A percentile compares a stretch with the other conserved stretches of the same genome.
Conservation (phyloP, 2,797 vertebrate genomes). For the Melanotaenia boesemani region DNA sequence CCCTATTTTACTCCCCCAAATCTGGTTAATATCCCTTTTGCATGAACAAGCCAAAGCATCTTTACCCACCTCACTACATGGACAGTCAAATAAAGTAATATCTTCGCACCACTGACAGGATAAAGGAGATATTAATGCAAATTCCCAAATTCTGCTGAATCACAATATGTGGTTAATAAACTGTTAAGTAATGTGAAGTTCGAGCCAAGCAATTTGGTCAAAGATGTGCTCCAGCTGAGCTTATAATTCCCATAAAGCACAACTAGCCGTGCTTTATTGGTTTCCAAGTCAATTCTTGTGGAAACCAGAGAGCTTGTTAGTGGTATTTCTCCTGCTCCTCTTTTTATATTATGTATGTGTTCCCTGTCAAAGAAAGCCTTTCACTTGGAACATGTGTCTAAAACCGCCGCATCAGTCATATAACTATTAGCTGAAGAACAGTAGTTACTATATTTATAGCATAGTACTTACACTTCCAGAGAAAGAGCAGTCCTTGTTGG, state of each 20-base stretch:
- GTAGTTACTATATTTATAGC: not conserved
- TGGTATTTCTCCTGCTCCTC: conserved; percentile 11
- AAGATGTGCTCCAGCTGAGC: conserved; percentile 61
- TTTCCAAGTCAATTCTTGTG: conserved; percentile 43
- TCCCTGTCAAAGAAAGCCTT: conserved; percentile 31
- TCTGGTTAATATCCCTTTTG: conserved; percentile 19
- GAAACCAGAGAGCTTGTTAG: conserved; percentile 41
- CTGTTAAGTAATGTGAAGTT: conserved; percentile 59
- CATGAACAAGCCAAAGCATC: conserved; percentile 29
- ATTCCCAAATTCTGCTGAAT: conserved; percentile 54
- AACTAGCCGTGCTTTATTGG: conserved; percentile 62
- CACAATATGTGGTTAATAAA: conserved; percentile 55
- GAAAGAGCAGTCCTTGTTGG: not conserved
- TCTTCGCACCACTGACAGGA: conserved; percentile 32
- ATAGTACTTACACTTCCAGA: not conserved
- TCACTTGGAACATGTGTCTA: conserved; percentile 20
- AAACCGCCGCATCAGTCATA: conserved; percentile 15
- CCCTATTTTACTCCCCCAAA: conserved; percentile 26
- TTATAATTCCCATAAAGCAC: conserved; percentile 61
- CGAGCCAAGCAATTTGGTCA: conserved; percentile 63
- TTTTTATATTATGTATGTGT: conserved; percentile 26
- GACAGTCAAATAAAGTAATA: conserved; percentile 39
- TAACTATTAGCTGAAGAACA: not conserved
- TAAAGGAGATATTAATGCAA: conserved; percentile 44
- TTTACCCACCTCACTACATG: conserved; percentile 32